A percentile compares a stretch with the other conserved stretches of the same genome.
phyloP scores from a whole-genome alignment of 2,797 vertebrate genomes.

The Microctenopoma steveboyesi region DNA sequence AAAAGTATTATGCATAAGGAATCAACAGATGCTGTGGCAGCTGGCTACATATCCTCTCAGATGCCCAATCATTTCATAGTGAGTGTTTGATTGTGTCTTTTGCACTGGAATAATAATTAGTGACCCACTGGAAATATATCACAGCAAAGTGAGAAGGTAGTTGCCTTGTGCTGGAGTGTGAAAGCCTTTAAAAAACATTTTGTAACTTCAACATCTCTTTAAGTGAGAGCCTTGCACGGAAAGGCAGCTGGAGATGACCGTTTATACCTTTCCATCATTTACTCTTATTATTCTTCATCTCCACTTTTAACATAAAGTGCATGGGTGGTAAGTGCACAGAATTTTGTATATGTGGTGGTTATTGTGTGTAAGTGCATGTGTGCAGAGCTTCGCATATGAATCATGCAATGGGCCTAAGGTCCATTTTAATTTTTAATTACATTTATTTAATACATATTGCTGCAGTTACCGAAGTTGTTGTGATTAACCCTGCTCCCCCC shows the following conservation, averaged over 20 bases:
- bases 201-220: slow-evolving; percentile 5
- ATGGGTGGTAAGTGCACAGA: too few species aligned
- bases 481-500: too few species aligned
- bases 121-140: slow-evolving; percentile 32
- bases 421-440: too few species aligned
- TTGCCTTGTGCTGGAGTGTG: background rate
- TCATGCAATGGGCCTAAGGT: too few species aligned
- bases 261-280: slow-evolving; percentile 5
- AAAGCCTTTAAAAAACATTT: slow-evolving; percentile 30
- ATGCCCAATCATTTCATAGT: slow-evolving; percentile 27
- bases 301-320: background rate
- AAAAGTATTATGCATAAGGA: slow-evolving; percentile 75
- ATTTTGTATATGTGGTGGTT: too few species aligned
- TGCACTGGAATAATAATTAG: slow-evolving; percentile 36
- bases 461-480: too few species aligned
- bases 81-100: slow-evolving; percentile 52
- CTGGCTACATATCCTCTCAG: slow-evolving; percentile 44
- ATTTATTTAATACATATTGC: too few species aligned
- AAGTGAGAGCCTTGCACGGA: background rate
- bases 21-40: slow-evolving; percentile 53
- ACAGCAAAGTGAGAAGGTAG: background rate
- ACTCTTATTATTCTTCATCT: background rate
- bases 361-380: too few species aligned
- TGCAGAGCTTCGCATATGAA: too few species aligned
- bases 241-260: background rate